Evolutionary conservation across 2,797 vertebrate genomes (phyloP).

Genomic region (Pseudomugil tenellus): DNA sequence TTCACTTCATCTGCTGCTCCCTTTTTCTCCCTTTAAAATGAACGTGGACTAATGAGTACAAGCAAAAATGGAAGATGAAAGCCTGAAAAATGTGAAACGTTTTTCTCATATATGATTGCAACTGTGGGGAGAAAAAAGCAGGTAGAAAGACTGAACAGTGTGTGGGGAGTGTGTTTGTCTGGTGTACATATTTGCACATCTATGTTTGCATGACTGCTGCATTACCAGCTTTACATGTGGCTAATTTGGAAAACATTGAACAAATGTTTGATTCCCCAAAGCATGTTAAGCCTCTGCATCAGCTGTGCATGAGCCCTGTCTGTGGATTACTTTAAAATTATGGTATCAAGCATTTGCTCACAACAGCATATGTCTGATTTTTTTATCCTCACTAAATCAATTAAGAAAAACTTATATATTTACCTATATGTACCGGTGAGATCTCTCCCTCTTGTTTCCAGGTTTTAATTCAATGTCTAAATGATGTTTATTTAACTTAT

Average conservation of each 20-base stretch:
- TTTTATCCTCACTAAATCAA: not conserved
- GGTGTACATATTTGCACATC: conserved; percentile 37
- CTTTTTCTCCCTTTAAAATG: conserved; percentile 27
- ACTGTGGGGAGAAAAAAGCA: conserved; percentile 1
- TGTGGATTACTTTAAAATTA: conserved; percentile 19
- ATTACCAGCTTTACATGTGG: conserved; percentile 50
- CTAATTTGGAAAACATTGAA: conserved; percentile 53
- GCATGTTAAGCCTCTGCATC: conserved; percentile 40
- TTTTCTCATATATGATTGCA: conserved; percentile 10
- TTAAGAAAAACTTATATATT: conserved; percentile 7
- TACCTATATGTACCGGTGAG: conserved; percentile 1
- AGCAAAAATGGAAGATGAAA: conserved; percentile 40
- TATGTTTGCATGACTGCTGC: conserved; percentile 41
- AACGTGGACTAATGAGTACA: conserved; percentile 67
- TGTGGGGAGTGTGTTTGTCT: not conserved
- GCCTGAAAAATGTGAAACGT: conserved; percentile 27
- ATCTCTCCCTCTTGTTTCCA: not conserved
- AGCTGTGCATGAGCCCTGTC: conserved; percentile 28
- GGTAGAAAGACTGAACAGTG: not conserved
- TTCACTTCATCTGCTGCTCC: conserved; percentile 21
- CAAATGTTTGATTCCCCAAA: conserved; percentile 55
- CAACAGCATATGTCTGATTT: conserved; percentile 2
- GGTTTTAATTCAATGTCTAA: conserved; percentile 11
- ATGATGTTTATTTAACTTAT: not conserved
- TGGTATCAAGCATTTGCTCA: conserved; percentile 1